phyloP scores from a whole-genome alignment of 2,113 vertebrate species.

The Ammodytes dubius region DNA sequence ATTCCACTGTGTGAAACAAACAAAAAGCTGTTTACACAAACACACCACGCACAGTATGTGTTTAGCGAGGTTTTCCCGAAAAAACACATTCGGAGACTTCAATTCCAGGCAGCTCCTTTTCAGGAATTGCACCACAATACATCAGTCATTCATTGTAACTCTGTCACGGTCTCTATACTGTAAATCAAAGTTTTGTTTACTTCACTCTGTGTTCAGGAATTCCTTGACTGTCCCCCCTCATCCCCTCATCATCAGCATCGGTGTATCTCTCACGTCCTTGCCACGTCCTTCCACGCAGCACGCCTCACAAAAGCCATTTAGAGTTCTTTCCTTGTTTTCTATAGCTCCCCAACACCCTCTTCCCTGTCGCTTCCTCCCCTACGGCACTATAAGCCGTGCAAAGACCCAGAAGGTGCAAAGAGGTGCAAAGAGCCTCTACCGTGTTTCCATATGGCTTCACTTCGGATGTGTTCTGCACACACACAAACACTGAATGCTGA shows the following conservation, averaged over 20 bases:
- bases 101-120: neutral
- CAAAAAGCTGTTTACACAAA: conserved; percentile 55
- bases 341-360: conserved; percentile 27
- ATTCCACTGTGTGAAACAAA: conserved; percentile 54
- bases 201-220: conserved; percentile 23
- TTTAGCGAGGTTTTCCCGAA: neutral
- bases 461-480: conserved; percentile 30
- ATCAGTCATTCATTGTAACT: conserved; percentile 10
- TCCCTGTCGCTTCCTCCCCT: conserved; percentile 45
- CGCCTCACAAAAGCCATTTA: conserved; percentile 64
- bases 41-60: conserved; percentile 15
- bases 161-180: neutral
- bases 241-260: neutral
- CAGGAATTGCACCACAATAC: neutral
- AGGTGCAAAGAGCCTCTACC: conserved; percentile 78
- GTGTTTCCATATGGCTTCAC: conserved; percentile 62
- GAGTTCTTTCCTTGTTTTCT: conserved; percentile 48
- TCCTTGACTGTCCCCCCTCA: neutral
- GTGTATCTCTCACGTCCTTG: conserved; percentile 60
- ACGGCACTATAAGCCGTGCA: conserved; percentile 52
- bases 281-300: conserved; percentile 64
- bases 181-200: conserved; percentile 53
- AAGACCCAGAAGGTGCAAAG: conserved; percentile 72
- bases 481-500: no score
- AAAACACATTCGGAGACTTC: no score